phyloP scores from a whole-genome alignment of 2,797 vertebrate genomes.

The Neosilurus hyrtlii region DNA sequence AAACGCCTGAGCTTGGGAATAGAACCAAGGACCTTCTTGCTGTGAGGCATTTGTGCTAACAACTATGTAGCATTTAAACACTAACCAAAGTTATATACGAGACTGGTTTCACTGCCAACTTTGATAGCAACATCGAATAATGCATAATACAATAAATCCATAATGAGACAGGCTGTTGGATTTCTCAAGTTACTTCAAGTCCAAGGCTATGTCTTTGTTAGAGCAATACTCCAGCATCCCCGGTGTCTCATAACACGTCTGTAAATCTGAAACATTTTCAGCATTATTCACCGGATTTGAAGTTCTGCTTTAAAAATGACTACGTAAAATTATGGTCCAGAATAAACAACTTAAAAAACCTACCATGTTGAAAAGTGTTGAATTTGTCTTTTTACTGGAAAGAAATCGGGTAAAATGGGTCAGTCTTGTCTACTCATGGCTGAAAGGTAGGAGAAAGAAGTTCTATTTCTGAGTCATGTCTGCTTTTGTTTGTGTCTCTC shows the following conservation, averaged over 20 bases:
- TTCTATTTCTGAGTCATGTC: slow-evolving; percentile 34
- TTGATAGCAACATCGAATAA: slow-evolving; percentile 21
- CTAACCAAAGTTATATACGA: background rate
- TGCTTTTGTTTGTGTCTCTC: slow-evolving; percentile 40
- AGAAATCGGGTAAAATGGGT: slow-evolving; percentile 1
- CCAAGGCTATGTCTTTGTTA: slow-evolving; percentile 49
- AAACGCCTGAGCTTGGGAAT: too few species aligned
- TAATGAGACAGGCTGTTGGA: slow-evolving; percentile 31
- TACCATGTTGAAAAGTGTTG: slow-evolving; percentile 39
- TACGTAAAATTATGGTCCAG: slow-evolving; percentile 68
- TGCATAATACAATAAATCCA: slow-evolving; percentile 50
- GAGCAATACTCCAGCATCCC: slow-evolving; percentile 39
- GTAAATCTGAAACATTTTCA: slow-evolving; percentile 38
- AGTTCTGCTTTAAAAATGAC: slow-evolving; percentile 58
- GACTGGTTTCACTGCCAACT: slow-evolving; percentile 22
- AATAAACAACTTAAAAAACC: slow-evolving; percentile 34
- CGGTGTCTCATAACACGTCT: slow-evolving; percentile 46
- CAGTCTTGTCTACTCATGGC: slow-evolving; percentile 26
- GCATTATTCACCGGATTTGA: slow-evolving; percentile 67
- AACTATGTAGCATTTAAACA: background rate
- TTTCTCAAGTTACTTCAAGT: slow-evolving; percentile 46
- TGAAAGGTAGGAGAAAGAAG: slow-evolving; percentile 38
- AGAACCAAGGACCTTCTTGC: too few species aligned
- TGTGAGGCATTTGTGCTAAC: too few species aligned
- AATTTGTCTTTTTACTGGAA: slow-evolving; percentile 47